phyloP scores from a whole-genome alignment of 2,113 vertebrate species.

The Azemiops feae region DNA sequence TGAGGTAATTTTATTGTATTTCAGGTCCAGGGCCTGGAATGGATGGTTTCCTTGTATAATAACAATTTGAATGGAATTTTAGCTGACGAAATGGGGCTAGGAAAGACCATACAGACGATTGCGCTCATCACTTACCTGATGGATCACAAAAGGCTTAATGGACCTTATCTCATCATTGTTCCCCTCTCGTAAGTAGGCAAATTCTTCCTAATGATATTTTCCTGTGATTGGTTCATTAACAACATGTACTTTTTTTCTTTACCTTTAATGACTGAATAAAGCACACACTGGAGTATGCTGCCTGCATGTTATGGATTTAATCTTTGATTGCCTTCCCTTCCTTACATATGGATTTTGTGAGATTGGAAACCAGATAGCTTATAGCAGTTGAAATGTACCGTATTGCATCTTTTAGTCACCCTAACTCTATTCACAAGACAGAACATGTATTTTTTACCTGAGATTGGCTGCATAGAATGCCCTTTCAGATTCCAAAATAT shows the following conservation, averaged over 20 bases:
- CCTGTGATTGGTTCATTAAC: constrained; percentile 19
- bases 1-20: constrained; percentile 59
- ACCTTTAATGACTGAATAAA: constrained; percentile 1
- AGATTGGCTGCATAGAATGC: not conserved
- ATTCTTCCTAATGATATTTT: constrained; percentile 7
- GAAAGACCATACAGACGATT: constrained; percentile 98
- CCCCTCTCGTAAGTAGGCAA: constrained; percentile 90
- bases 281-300: not conserved
- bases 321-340: constrained; percentile 7
- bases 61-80: constrained; percentile 98
- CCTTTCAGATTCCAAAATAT: not conserved
- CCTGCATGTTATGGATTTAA: not conserved
- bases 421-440: constrained; percentile 16
- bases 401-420: not conserved
- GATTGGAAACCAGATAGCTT: not conserved
- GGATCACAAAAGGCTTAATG: constrained; percentile 96
- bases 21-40: constrained; percentile 95
- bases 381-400: not conserved
- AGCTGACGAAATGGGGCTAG: constrained; percentile 97
- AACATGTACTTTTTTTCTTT: not conserved
- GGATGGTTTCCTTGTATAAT: constrained; percentile 99
- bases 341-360: not conserved
- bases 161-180: constrained; percentile 97
- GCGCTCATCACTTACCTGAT: constrained; percentile 98
- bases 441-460: not conserved